phyloP scores from a whole-genome alignment of 2,113 vertebrate genomes.

The Callipepla californica region DNA sequence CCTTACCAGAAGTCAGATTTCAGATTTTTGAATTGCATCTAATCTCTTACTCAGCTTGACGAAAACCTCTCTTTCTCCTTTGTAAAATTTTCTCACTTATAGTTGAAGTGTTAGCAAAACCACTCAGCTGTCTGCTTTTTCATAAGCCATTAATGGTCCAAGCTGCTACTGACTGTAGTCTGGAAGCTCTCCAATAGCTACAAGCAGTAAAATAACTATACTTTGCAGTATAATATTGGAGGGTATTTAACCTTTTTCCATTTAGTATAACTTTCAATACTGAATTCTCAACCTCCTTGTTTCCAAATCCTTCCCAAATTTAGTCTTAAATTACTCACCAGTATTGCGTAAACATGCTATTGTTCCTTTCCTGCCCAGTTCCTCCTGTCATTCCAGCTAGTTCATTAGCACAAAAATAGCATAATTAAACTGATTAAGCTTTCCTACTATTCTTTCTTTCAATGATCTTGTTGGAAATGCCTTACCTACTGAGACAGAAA shows the following conservation, averaged over 20 bases:
- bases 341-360: not conserved
- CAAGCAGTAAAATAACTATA: not conserved
- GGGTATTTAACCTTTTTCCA: not conserved
- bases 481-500: not conserved
- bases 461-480: not conserved
- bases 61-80: not conserved
- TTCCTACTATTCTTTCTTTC: slow-evolving; percentile 52
- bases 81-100: not conserved
- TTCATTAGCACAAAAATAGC: not conserved
- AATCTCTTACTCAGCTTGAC: not conserved
- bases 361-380: slow-evolving; percentile 15
- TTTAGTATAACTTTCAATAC: not conserved
- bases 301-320: not conserved
- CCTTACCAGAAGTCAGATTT: not conserved
- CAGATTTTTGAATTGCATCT: not conserved
- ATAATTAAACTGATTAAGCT: slow-evolving; percentile 4
- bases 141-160: not conserved
- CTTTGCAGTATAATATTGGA: not conserved
- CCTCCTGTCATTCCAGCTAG: not conserved
- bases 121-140: not conserved
- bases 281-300: not conserved
- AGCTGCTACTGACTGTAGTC: not conserved
- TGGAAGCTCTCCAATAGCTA: not conserved
- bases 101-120: not conserved
- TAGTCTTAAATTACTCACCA: not conserved